Conservation (phyloP, 2,113 vertebrate species). For the Sapajus apella region DNA sequence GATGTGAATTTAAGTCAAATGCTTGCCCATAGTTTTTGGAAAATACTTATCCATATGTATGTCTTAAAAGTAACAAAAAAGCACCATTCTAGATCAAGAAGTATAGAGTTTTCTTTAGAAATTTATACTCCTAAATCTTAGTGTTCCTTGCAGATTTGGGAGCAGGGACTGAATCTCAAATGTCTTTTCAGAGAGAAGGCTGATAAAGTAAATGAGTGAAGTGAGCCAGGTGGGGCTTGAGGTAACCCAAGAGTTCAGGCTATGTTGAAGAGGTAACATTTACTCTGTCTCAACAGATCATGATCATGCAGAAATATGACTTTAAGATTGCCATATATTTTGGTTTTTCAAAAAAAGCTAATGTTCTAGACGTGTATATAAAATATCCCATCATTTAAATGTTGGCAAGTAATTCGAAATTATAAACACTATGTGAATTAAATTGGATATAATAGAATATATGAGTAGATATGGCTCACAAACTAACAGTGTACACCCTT, state of each 20-base stretch:
- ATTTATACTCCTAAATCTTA: not conserved
- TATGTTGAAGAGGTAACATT: not conserved
- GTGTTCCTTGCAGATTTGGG: not conserved
- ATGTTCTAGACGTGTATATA: not conserved
- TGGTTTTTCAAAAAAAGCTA: not conserved
- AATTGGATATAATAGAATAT: not conserved
- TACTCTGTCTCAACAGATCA: not conserved
- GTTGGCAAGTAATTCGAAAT: not conserved
- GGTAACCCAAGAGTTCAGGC: not conserved
- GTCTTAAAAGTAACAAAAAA: not conserved
- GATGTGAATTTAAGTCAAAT: not conserved
- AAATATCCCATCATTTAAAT: not conserved
- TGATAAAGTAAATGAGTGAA: not conserved
- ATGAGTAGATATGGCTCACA: not conserved
- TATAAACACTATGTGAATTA: not conserved
- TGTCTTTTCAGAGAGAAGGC: not conserved
- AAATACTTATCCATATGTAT: not conserved
- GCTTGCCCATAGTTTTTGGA: not conserved
- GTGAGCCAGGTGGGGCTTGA: too few relatives aligned
- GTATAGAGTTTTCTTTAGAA: not conserved
- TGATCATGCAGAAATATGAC: not conserved
- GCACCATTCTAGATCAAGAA: not conserved
- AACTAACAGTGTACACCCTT: not conserved
- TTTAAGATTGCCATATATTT: not conserved
- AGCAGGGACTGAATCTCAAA: not conserved